These are phyloP conservation scores for Desoria tigrina DNA, from an alignment of 2,888 invertebrate species.

Conservation along the genomic window DNA sequence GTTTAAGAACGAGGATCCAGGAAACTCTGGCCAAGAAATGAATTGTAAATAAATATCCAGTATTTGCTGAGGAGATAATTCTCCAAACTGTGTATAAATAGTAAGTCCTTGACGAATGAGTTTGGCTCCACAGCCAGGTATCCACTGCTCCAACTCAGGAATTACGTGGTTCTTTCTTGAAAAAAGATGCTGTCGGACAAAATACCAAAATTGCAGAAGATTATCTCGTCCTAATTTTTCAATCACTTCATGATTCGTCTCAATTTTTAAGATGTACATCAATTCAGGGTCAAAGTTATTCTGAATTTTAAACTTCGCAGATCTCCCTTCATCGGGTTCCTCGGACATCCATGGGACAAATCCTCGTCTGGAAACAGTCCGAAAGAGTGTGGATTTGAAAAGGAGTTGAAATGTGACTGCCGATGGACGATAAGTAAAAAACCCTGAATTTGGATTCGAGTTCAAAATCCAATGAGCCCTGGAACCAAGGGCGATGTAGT, in stretches of 20 bases:
- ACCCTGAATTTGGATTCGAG: conserved; percentile 59
- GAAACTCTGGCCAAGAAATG: conserved; percentile 68
- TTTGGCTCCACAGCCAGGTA: conserved; percentile 71
- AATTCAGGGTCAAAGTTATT: conserved; percentile 60
- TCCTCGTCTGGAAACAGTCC: conserved; percentile 65
- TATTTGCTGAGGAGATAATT: conserved; percentile 67
- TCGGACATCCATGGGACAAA: conserved; percentile 67
- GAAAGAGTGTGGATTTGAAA: conserved; percentile 66
- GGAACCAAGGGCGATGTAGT: conserved; percentile 24
- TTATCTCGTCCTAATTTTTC: conserved; percentile 56
- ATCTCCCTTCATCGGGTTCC: conserved; percentile 1
- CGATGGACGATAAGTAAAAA: conserved; percentile 61
- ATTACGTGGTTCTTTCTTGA: conserved; percentile 66
- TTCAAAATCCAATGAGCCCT: conserved; percentile 26
- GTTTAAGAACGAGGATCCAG: conserved; percentile 66
- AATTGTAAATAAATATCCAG: conserved; percentile 67
- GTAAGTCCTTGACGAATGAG: conserved; percentile 66
- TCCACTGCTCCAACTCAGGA: conserved; percentile 75
- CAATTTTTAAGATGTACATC: conserved; percentile 68
- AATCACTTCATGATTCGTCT: conserved; percentile 60
- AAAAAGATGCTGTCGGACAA: conserved; percentile 67
- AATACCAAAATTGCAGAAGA: conserved; percentile 69
- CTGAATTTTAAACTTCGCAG: conserved; percentile 6
- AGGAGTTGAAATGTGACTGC: conserved; percentile 69
- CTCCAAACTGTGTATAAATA: conserved; percentile 72